Conservation (phyloP, 2,888 invertebrate genomes). For the Cantharis flavilabris region DNA sequence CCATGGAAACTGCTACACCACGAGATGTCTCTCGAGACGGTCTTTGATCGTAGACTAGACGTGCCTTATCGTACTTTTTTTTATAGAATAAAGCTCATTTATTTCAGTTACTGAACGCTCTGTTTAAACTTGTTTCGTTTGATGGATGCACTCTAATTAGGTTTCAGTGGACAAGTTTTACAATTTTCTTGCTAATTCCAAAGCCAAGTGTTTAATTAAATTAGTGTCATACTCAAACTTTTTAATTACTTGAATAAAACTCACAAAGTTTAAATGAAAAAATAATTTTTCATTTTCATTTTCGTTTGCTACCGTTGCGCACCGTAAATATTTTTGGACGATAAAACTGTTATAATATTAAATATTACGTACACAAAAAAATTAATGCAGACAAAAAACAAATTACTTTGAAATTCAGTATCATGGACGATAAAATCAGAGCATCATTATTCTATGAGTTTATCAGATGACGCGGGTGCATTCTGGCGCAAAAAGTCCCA, state of each 20-base stretch:
- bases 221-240: background rate
- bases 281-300: background rate
- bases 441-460: constrained; percentile 40
- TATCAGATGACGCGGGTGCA: constrained; percentile 41
- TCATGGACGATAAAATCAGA: constrained; percentile 41
- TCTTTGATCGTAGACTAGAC: constrained; percentile 34
- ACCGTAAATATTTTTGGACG: constrained; percentile 30
- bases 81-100: constrained; percentile 47
- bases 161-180: constrained; percentile 20
- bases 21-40: constrained; percentile 49
- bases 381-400: constrained; percentile 35
- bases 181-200: background rate
- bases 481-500: constrained; percentile 37
- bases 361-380: constrained; percentile 7
- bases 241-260: background rate
- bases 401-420: constrained; percentile 46
- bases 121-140: constrained; percentile 44
- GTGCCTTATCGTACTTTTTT: constrained; percentile 45
- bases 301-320: constrained; percentile 14
- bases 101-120: constrained; percentile 49
- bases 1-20: constrained; percentile 54
- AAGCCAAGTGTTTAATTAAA: background rate
- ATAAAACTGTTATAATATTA: background rate
- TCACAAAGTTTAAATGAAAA: background rate
- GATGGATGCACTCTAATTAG: constrained; percentile 48